Conservation (phyloP, 2,888 invertebrate genomes). For the Furcula furcula region DNA sequence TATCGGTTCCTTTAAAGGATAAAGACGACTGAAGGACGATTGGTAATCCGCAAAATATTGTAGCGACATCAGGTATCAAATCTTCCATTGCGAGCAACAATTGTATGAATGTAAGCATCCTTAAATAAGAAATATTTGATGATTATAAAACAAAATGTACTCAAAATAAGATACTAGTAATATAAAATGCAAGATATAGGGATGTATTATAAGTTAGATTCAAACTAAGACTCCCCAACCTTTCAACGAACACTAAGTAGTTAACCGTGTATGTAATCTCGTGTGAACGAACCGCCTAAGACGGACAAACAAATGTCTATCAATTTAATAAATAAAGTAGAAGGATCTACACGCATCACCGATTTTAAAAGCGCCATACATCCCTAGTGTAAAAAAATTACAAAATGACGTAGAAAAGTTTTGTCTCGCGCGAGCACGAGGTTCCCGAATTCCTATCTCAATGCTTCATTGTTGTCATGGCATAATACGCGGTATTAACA, state of each 20-base stretch:
- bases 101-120: too few relatives aligned
- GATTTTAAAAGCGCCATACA: constrained; percentile 38
- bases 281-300: neutral
- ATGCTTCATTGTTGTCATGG: constrained; percentile 72
- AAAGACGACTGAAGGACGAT: constrained; percentile 62
- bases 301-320: constrained; percentile 7
- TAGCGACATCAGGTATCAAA: too few relatives aligned
- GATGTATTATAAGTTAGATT: too few relatives aligned
- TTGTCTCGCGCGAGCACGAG: constrained; percentile 49
- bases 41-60: constrained; percentile 70
- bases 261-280: neutral
- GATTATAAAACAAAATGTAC: too few relatives aligned
- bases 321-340: constrained; percentile 12
- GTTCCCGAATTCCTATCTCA: constrained; percentile 65
- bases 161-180: too few relatives aligned
- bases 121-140: too few relatives aligned
- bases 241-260: too few relatives aligned
- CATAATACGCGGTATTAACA: constrained; percentile 78
- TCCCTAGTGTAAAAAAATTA: constrained; percentile 45
- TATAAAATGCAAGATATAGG: too few relatives aligned
- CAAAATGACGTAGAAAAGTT: constrained; percentile 56
- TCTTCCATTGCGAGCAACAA: too few relatives aligned
- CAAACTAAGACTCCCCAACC: too few relatives aligned
- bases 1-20: constrained; percentile 70
- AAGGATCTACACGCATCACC: constrained; percentile 37